Percentiles rank a stretch among this genome's conserved stretches.
phyloP scores from a whole-genome alignment of 2,113 vertebrate species.

The Cyprinus carpio region DNA sequence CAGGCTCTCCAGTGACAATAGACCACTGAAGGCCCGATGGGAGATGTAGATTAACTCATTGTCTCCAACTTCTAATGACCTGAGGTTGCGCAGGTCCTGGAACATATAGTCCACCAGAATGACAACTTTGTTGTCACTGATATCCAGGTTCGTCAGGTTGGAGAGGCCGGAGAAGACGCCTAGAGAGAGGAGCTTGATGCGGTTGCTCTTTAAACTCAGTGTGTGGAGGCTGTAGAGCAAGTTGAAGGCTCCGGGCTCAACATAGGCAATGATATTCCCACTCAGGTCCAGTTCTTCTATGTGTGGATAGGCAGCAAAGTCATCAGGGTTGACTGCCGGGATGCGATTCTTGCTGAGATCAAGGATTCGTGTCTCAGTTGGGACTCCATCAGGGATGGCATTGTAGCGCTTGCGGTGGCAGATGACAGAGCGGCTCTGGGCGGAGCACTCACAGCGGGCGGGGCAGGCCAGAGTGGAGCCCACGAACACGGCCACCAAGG shows the following conservation, averaged over 20 bases:
- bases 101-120: slow-evolving; percentile 98
- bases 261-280: slow-evolving; percentile 92
- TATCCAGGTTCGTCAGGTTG: slow-evolving; percentile 94
- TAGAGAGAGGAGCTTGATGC: slow-evolving; percentile 92
- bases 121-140: slow-evolving; percentile 98
- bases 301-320: slow-evolving; percentile 87
- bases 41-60: slow-evolving; percentile 98
- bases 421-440: slow-evolving; percentile 94
- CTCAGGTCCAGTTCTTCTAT: slow-evolving; percentile 96
- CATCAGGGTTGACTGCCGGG: slow-evolving; percentile 88
- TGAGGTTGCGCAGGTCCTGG: slow-evolving; percentile 94
- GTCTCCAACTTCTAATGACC: slow-evolving; percentile 93
- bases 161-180: slow-evolving; percentile 93
- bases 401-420: slow-evolving; percentile 91
- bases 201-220: slow-evolving; percentile 94
- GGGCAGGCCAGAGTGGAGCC: slow-evolving; percentile 88
- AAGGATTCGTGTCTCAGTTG: slow-evolving; percentile 94
- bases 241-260: slow-evolving; percentile 94
- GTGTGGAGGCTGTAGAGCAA: slow-evolving; percentile 91
- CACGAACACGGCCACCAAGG: slow-evolving; percentile 85
- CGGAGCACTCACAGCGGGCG: slow-evolving; percentile 94
- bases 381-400: slow-evolving; percentile 92
- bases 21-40: slow-evolving; percentile 94
- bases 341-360: slow-evolving; percentile 98
- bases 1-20: slow-evolving; percentile 89